Percentiles rank a stretch among this genome's conserved stretches.
phyloP scores from a whole-genome alignment of 2,113 vertebrate species.

The Chiloscyllium plagiosum region DNA sequence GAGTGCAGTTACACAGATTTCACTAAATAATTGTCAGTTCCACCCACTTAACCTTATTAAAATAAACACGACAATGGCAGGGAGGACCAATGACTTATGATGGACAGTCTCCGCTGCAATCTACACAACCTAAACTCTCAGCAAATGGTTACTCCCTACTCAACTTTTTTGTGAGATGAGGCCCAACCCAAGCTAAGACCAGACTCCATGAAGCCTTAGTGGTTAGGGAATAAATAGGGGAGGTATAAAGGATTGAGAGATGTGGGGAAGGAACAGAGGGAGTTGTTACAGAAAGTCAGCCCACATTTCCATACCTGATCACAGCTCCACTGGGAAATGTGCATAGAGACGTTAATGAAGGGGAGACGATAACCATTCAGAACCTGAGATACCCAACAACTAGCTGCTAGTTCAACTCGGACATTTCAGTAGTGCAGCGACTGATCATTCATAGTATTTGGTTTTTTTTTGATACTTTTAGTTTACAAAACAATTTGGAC shows the following conservation, averaged over 20 bases:
- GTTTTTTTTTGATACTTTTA: conserved; percentile 43
- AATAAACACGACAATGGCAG: not conserved
- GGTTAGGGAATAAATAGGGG: too few species aligned
- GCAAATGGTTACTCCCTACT: too few species aligned
- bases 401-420: not conserved
- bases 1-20: not conserved
- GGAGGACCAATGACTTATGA: not conserved
- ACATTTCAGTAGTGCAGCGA: not conserved
- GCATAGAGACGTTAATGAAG: not conserved
- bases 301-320: not conserved
- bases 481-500: conserved; percentile 67
- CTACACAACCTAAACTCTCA: not conserved
- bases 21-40: not conserved
- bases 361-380: not conserved
- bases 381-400: too few species aligned
- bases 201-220: not conserved
- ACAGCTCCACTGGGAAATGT: not conserved
- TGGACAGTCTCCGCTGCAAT: not conserved
- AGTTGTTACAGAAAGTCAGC: not conserved
- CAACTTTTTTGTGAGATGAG: not conserved
- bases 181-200: not conserved
- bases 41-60: not conserved
- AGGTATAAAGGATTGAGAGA: too few species aligned
- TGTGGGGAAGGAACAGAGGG: too few species aligned
- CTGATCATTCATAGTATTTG: not conserved